Percentiles rank a stretch among this genome's conserved stretches.
phyloP scores from a whole-genome alignment of 2,113 vertebrate genomes.

The Elachura formosa region DNA sequence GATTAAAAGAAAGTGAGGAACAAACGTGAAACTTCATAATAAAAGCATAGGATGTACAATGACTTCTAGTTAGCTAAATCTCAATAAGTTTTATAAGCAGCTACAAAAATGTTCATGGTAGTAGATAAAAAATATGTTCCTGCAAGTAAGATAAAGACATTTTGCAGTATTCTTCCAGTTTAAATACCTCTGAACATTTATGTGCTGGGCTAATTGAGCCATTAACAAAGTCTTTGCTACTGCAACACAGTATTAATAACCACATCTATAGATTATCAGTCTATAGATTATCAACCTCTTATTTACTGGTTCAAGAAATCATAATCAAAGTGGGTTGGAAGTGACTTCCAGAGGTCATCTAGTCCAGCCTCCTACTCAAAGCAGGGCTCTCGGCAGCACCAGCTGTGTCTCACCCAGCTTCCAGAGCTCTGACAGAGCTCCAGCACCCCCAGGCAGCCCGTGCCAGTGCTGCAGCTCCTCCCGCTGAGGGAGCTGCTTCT shows the following conservation, averaged over 20 bases:
- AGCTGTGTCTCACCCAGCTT: accelerated
- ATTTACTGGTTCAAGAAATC: background rate
- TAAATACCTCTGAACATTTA: background rate
- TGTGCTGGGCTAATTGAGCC: background rate
- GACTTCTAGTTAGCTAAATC: background rate
- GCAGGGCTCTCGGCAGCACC: background rate
- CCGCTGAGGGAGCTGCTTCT: background rate
- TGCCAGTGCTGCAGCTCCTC: background rate
- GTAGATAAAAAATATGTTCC: background rate
- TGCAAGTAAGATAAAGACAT: background rate
- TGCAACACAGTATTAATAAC: background rate
- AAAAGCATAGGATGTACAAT: background rate
- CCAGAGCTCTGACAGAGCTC: background rate
- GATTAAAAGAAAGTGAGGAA: background rate
- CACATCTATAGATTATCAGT: background rate
- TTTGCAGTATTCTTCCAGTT: background rate
- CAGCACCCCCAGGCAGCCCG: background rate
- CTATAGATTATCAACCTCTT: background rate
- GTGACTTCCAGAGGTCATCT: background rate
- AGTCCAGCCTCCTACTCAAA: background rate
- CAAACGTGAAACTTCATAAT: background rate
- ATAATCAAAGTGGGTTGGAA: background rate
- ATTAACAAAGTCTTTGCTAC: background rate
- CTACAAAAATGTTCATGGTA: background rate
- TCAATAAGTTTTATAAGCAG: background rate